Evolutionary conservation across 2,888 invertebrate species (phyloP).

Genomic region (Heliothis peltigera): DNA sequence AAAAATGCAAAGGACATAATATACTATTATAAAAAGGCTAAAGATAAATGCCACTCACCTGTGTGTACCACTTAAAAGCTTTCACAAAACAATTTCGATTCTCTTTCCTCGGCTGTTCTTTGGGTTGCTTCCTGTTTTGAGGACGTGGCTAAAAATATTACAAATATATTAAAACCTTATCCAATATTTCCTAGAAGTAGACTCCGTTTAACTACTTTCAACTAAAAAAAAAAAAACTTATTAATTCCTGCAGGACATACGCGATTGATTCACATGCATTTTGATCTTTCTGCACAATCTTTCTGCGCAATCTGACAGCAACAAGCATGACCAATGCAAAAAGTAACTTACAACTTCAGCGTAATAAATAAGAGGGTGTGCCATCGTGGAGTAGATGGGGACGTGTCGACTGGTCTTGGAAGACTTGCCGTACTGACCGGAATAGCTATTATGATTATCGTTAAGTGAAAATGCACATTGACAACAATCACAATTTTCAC

Average conservation of each 20-base stretch:
- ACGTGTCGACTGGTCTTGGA: slow-evolving; percentile 28
- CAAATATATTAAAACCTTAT: neutral
- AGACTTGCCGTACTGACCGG: slow-evolving; percentile 20
- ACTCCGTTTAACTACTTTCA: too few species aligned
- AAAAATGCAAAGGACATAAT: too few species aligned
- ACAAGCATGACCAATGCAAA: too few species aligned
- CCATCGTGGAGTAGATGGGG: slow-evolving; percentile 67
- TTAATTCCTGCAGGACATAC: too few species aligned
- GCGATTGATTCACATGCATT: too few species aligned
- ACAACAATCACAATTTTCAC: slow-evolving; percentile 60
- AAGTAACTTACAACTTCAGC: slow-evolving; percentile 75
- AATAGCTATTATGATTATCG: slow-evolving; percentile 20
- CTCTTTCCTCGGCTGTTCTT: slow-evolving; percentile 61
- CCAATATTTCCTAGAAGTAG: neutral
- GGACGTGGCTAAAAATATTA: slow-evolving; percentile 46
- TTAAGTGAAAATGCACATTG: slow-evolving; percentile 47
- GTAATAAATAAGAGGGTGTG: slow-evolving; percentile 78
- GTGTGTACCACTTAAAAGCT: slow-evolving; percentile 84
- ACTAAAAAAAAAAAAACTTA: too few species aligned
- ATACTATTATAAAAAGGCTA: too few species aligned
- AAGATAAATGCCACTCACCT: slow-evolving; percentile 75
- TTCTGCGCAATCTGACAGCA: too few species aligned
- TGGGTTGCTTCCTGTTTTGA: slow-evolving; percentile 43
- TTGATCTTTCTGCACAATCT: too few species aligned
- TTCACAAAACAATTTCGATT: slow-evolving; percentile 80